phyloP scores from a whole-genome alignment of 2,113 vertebrate species.

The Chaenogobius annularis region DNA sequence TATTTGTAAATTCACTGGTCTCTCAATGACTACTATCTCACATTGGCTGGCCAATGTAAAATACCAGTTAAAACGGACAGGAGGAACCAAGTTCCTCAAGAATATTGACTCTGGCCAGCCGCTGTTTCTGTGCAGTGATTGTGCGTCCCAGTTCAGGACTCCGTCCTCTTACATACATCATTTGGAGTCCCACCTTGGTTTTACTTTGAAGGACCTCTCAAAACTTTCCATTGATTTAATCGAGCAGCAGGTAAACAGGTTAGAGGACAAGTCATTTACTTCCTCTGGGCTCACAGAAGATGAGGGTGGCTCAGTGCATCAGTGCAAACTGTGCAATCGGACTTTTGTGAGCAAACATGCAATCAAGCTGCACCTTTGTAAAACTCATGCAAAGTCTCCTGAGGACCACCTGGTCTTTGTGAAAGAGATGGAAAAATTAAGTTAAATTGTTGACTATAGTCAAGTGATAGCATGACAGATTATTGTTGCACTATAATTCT shows the following conservation, averaged over 20 bases:
- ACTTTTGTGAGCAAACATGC: conserved; percentile 99
- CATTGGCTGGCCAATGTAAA: conserved; percentile 99
- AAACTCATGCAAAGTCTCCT: conserved; percentile 99
- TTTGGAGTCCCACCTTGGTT: conserved; percentile 96
- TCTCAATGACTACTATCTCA: conserved; percentile 99
- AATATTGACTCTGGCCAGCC: conserved; percentile 97
- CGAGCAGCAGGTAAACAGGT: conserved; percentile 91
- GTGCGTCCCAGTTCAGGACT: conserved; percentile 99
- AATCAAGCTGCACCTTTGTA: conserved; percentile 99
- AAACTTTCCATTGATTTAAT: conserved; percentile 95
- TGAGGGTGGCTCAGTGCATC: conserved; percentile 89
- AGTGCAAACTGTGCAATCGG: conserved; percentile 98
- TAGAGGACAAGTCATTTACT: conserved; percentile 84
- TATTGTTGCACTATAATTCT: conserved; percentile 86
- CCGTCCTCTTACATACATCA: conserved; percentile 94
- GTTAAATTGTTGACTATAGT: conserved; percentile 69
- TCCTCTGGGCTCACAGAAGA: conserved; percentile 88
- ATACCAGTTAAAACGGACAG: conserved; percentile 98
- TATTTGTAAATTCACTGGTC: conserved; percentile 99
- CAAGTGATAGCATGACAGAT: conserved; percentile 83
- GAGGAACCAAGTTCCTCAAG: conserved; percentile 98
- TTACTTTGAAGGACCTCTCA: conserved; percentile 97
- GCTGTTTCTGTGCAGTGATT: conserved; percentile 98
- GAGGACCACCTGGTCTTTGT: conserved; percentile 99
- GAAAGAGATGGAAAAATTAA: conserved; percentile 74